These are phyloP conservation scores for Salvelinus fontinalis DNA, from an alignment of 2,113 vertebrate species.

Conservation along the genomic window DNA sequence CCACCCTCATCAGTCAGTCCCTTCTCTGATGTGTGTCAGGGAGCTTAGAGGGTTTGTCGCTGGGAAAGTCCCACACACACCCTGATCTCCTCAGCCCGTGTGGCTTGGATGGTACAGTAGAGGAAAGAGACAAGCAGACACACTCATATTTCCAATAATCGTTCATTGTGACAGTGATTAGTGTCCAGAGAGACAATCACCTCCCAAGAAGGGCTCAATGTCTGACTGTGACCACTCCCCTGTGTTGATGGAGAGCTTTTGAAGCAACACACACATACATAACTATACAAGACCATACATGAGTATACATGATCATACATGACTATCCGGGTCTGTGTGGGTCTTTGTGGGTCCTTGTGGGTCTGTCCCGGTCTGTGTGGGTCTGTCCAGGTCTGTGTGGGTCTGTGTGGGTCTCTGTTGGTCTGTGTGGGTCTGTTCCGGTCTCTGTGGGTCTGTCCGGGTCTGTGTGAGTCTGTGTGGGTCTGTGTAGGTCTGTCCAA, in stretches of 20 bases:
- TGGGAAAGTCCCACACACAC: neutral
- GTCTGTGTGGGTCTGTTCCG: too few species aligned
- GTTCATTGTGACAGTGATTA: slow-evolving; percentile 8
- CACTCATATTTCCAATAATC: neutral
- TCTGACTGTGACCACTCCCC: neutral
- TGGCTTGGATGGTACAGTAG: neutral
- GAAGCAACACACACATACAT: neutral
- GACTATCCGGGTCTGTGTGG: too few species aligned
- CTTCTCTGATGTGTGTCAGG: neutral
- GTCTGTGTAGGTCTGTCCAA: too few species aligned
- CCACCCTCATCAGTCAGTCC: neutral
- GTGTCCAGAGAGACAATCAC: slow-evolving; percentile 1
- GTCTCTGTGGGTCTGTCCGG: too few species aligned
- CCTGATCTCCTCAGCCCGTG: neutral
- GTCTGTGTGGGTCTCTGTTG: too few species aligned
- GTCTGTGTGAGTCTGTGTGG: too few species aligned
- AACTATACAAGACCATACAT: neutral
- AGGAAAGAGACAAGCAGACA: neutral
- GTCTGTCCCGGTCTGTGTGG: too few species aligned
- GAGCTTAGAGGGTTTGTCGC: neutral
- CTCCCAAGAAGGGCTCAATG: neutral
- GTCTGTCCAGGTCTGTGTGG: too few species aligned
- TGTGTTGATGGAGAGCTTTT: neutral
- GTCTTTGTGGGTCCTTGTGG: too few species aligned
- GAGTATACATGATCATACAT: too few species aligned